phyloP scores from a whole-genome alignment of 2,797 vertebrate genomes.

The Momotus momota region DNA sequence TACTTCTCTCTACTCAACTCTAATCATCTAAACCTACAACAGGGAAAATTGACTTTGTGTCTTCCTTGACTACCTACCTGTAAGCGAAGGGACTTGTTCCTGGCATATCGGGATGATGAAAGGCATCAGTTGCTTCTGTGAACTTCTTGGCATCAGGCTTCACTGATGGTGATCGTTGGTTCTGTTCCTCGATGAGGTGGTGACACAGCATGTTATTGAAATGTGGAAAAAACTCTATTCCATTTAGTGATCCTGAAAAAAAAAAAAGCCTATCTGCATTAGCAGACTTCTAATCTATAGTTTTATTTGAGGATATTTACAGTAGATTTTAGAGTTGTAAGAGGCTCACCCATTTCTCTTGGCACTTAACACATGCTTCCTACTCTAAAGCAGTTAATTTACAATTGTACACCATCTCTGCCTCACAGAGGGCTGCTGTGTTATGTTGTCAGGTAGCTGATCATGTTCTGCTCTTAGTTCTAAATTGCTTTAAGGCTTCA shows the following conservation, averaged over 20 bases:
- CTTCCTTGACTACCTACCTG: not conserved
- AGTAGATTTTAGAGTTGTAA: not conserved
- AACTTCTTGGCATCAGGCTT: not conserved
- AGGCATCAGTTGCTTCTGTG: not conserved
- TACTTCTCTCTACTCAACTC: not conserved
- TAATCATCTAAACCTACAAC: not conserved
- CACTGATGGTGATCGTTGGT: rapidly evolving
- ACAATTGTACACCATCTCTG: not conserved
- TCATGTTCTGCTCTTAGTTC: not conserved
- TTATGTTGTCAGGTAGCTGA: not conserved
- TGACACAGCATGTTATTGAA: not conserved
- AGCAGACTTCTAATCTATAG: not conserved
- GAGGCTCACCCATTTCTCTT: not conserved
- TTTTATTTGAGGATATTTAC: not conserved
- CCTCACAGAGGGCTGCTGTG: not conserved
- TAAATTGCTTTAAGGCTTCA: not conserved
- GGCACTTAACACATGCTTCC: not conserved
- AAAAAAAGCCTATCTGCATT: not conserved
- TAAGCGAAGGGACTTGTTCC: not conserved
- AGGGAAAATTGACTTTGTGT: not conserved
- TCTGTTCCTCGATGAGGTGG: not conserved
- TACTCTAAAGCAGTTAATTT: not conserved
- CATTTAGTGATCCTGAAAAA: not conserved
- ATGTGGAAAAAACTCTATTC: not conserved
- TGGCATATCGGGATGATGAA: not conserved